Evolutionary conservation across 1,140 invertebrate species (phyloP), one percentile per base, ranked within the genome.

Genomic region (Drosophila rufa): DNA sequence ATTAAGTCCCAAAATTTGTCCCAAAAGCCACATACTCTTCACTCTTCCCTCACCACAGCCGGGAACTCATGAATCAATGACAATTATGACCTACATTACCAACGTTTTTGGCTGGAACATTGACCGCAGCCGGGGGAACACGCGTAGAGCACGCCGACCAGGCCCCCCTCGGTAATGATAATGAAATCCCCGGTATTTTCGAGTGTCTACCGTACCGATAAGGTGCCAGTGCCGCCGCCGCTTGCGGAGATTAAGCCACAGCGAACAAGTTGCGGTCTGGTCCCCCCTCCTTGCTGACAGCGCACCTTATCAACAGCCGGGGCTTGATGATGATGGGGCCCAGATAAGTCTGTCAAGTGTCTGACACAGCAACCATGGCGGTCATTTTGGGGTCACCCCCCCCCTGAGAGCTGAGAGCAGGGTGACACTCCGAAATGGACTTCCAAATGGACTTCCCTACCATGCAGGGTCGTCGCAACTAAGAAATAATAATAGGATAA

Each of bases 301-400:
- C 43, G 48, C 53, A 78, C 58, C 56, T 77, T 69, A 78, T 78
- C 75, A 78, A 4, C 40, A 11, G 33, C 38, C 38, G 71, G 50
- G 71, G 43, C 47, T 38, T 66, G 71, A 75, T 81, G 73, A 70
- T 67, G 61, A 30, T 30, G 27, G 58, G 8, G 7, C 30, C 70
- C 56, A 56, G 78, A 85, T 80, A 70, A 85, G 74, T 75, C 57
- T 30, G 71, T 66, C 67, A 50, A 78, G 67, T 73, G 77, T 65
- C 61, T 62, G 65, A 60, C 60, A 71, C 50, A 57, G 73, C 64
- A 67, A 43, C 48, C 70, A 67, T 82, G 80, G 50, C 84, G 84
- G 83, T 87, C 83, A 83, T 87, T 86, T 87, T 58, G 84, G 83
- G 83, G 83, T 87, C 83, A 80, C 67, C 42, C 42, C 15, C 50